Conservation (phyloP, 2,797 vertebrate genomes). For the Meda fulgida region DNA sequence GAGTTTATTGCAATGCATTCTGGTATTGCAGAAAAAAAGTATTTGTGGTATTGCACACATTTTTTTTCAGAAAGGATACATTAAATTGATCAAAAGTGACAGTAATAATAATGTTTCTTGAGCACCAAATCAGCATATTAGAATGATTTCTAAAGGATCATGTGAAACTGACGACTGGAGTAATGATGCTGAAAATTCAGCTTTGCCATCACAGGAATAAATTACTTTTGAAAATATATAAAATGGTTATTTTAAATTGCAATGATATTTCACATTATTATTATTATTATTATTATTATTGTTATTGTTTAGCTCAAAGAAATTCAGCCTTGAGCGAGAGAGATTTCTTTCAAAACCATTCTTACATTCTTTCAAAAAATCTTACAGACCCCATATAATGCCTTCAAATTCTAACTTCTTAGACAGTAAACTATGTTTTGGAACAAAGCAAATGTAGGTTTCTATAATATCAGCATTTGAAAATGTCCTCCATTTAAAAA, state of each 20-base stretch:
- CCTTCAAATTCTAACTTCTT: neutral
- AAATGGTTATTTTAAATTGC: neutral
- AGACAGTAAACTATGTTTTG: neutral
- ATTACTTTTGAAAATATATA: too few species aligned
- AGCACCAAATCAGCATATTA: neutral
- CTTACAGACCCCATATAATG: neutral
- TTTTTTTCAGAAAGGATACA: neutral
- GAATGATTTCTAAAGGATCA: neutral
- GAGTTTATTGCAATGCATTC: neutral
- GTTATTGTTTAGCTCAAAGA: neutral
- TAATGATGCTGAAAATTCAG: neutral
- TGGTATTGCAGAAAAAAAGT: neutral
- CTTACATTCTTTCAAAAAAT: too few species aligned
- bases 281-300: neutral
- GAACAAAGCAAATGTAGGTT: neutral
- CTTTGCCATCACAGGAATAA: too few species aligned
- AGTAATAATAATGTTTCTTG: neutral
- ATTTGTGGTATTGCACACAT: too few species aligned
- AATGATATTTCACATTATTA: neutral
- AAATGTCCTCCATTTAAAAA: constrained; percentile 5
- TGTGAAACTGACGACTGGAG: neutral
- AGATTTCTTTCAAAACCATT: neutral
- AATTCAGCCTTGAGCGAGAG: neutral
- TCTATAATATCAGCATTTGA: neutral
- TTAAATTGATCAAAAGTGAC: neutral